phyloP scores from a whole-genome alignment of 2,888 invertebrate species.

The Spisula solida region DNA sequence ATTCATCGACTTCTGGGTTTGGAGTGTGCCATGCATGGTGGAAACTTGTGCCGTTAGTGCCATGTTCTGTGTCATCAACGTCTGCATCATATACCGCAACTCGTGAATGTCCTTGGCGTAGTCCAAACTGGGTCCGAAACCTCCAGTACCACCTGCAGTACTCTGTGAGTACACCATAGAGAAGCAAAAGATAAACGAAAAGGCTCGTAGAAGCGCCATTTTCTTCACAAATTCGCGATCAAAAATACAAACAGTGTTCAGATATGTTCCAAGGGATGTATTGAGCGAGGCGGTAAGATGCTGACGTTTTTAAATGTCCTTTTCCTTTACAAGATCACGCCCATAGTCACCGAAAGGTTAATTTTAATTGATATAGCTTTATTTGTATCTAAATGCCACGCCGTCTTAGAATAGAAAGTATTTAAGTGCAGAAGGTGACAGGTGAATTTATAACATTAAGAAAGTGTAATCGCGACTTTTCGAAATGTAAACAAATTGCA shows the following conservation, averaged over 20 bases:
- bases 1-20: constrained; percentile 62
- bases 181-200: constrained; percentile 13
- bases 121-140: background rate
- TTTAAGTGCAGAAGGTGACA: background rate
- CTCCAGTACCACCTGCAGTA: background rate
- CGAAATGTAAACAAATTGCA: background rate
- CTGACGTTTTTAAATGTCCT: background rate
- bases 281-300: background rate
- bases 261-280: background rate
- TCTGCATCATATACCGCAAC: constrained; percentile 45
- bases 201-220: background rate
- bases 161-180: constrained; percentile 15
- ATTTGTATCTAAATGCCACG: background rate
- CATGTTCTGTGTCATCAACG: constrained; percentile 37
- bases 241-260: background rate
- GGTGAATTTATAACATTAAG: background rate
- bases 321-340: background rate
- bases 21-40: constrained; percentile 58
- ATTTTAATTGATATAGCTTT: background rate
- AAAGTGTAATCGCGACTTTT: background rate
- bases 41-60: constrained; percentile 54
- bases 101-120: constrained; percentile 23
- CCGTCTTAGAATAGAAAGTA: background rate
- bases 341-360: background rate
- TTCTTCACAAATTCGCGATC: background rate